Evolutionary conservation across 2,888 invertebrate species (phyloP), one percentile per base, ranked within the genome.

Genomic region (Stenodema calcarata): DNA sequence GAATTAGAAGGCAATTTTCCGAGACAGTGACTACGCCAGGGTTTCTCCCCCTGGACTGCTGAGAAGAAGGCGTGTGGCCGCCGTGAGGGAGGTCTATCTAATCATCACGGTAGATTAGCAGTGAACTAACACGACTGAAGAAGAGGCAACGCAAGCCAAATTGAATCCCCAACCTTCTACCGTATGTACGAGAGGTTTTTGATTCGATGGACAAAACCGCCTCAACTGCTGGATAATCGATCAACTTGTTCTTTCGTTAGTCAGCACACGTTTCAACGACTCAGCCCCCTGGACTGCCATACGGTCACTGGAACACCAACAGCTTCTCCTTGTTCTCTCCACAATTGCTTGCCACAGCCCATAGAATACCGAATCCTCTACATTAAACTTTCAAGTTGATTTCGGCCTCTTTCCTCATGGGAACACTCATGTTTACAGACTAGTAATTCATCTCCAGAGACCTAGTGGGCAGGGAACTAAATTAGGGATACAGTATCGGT

Each of bases 1-100:
- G 85, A 85, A 85, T 85, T 85, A 85, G 85, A 76, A 85, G 85
- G 85, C 85, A 85, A 85, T 85, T 85, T 85, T 85, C 85, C 85
- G 69, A 85, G 85, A 85, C 85, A 76, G 50, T 76, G 85, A 75
- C 54, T 42, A 62, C 82, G 78, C 44, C 42, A 62, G 23, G 62
- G 62, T 62, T 62, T 23, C 27, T 44, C 42, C 35, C 41, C 12
- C 18, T 41, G 78, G 44, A 23, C 42, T 42, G 9, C 18, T 41
- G 41, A 3, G 28, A 41, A 23, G 81, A 30, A 69, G 23, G 30
- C 18, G 18, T 62, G 30, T n/a, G n/a, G n/a, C n/a, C n/a, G 54
- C 23, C 50, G 42, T 30, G 62, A 7, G 62, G 62, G 23, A 62
- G 27, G 23, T 69, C 82, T 69, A 82, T 82, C 62, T 82, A 82